Evolutionary conservation across 2,113 vertebrate genomes (phyloP).

Genomic region (Lota lota): DNA sequence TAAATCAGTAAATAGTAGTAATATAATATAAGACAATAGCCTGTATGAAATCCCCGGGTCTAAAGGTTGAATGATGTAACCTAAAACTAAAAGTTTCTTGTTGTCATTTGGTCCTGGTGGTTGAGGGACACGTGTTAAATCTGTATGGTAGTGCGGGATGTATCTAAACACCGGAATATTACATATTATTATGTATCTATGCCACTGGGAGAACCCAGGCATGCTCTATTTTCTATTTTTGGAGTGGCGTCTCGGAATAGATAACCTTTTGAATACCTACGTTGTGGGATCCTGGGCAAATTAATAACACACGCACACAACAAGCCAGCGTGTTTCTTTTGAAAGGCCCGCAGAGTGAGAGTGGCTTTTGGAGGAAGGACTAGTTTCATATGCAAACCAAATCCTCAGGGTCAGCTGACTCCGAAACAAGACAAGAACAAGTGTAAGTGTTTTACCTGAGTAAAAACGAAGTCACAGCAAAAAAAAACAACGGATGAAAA

Average conservation of each 20-base stretch:
- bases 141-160: conserved; percentile 14
- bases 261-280: conserved; percentile 51
- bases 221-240: conserved; percentile 64
- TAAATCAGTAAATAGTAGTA: too few relatives aligned
- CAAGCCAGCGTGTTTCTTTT: conserved; percentile 4
- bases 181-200: conserved; percentile 37
- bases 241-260: conserved; percentile 59
- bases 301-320: conserved; percentile 50
- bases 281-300: conserved; percentile 44
- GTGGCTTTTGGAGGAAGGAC: conserved; percentile 26
- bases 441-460: not conserved
- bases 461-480: conserved; percentile 1
- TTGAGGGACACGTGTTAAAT: too few relatives aligned
- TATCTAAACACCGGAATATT: conserved; percentile 27
- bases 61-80: too few relatives aligned
- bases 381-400: conserved; percentile 26
- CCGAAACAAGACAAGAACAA: conserved; percentile 8
- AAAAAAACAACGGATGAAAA: not conserved
- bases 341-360: conserved; percentile 21
- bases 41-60: too few relatives aligned
- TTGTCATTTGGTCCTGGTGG: too few relatives aligned
- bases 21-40: too few relatives aligned
- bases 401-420: not conserved
- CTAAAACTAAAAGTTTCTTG: too few relatives aligned
- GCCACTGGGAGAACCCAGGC: conserved; percentile 30